Conservation (phyloP, 2,113 vertebrate genomes). For the Burhinus bistriatus region DNA sequence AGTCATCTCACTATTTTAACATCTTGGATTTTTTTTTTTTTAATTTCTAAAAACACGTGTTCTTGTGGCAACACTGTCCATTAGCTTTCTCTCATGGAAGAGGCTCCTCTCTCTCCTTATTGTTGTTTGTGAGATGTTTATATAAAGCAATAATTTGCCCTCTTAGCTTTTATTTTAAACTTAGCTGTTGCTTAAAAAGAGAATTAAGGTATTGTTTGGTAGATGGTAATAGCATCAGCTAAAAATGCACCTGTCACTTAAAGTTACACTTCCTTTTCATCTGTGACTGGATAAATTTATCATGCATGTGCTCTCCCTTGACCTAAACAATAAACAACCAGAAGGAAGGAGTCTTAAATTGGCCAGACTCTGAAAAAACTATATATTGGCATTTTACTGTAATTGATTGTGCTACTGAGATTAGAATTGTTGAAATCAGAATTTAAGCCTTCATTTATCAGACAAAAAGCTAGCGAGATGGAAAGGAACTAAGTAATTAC, state of each 20-base stretch:
- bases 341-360: neutral
- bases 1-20: neutral
- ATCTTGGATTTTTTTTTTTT: neutral
- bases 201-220: neutral
- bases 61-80: neutral
- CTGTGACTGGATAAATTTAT: neutral
- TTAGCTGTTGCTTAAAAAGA: neutral
- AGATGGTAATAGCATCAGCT: neutral
- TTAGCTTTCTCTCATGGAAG: neutral
- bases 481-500: conserved; percentile 68
- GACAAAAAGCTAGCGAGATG: conserved; percentile 46
- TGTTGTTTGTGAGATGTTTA: neutral
- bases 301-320: neutral
- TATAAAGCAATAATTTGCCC: neutral
- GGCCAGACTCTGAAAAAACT: neutral
- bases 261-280: neutral
- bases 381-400: conserved; percentile 51
- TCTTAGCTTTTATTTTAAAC: neutral
- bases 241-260: neutral
- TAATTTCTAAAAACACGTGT: neutral
- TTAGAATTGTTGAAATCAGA: conserved; percentile 68
- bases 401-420: conserved; percentile 60
- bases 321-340: conserved; percentile 31
- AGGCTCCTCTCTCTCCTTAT: neutral
- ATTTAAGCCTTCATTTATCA: conserved; percentile 66